Conservation (phyloP, 2,113 vertebrate genomes). For the Syrmaticus mikado region DNA sequence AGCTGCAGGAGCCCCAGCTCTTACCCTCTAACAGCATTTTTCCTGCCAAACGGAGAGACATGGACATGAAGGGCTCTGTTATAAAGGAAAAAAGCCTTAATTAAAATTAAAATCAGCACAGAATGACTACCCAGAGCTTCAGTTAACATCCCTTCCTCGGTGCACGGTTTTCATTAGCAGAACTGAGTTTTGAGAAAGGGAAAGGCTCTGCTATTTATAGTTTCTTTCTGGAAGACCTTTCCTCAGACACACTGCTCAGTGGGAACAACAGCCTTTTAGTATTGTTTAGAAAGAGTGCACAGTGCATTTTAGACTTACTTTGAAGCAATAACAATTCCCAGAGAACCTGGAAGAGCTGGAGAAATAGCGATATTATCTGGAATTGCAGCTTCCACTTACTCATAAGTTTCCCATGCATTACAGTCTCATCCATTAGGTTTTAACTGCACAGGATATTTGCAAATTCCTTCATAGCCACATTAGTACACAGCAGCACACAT, state of each 20-base stretch:
- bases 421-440: not conserved
- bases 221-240: not conserved
- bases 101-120: not conserved
- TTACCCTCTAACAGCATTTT: not conserved
- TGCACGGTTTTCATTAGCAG: not conserved
- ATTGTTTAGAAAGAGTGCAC: not conserved
- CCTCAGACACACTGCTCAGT: not conserved
- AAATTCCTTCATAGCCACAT: not conserved
- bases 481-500: not conserved
- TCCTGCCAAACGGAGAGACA: not conserved
- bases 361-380: not conserved
- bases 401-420: not conserved
- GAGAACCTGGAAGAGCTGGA: not conserved
- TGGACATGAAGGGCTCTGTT: not conserved
- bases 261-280: not conserved
- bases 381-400: not conserved
- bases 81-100: not conserved
- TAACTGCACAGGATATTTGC: not conserved
- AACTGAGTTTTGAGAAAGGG: not conserved
- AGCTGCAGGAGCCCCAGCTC: not conserved
- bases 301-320: not conserved
- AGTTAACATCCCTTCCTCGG: not conserved
- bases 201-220: slow-evolving; percentile 5
- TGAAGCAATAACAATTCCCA: not conserved
- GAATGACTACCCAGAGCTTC: not conserved